Percentiles rank a stretch among this genome's conserved stretches.
These are phyloP conservation scores for Drosophila phalerata DNA, from an alignment of 2,888 invertebrate genomes.

Conservation along the genomic window DNA sequence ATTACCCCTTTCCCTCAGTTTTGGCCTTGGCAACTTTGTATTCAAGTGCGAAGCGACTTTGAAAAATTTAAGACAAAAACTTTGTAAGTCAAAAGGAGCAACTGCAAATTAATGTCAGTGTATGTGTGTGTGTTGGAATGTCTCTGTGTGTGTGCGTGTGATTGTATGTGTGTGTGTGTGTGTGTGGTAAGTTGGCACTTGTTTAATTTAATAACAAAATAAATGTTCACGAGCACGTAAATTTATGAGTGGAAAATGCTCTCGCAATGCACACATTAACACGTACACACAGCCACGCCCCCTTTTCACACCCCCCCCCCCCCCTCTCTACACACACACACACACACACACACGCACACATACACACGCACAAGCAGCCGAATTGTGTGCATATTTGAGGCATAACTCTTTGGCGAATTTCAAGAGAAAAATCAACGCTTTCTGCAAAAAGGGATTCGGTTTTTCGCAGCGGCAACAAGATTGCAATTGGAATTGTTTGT, in stretches of 20 bases:
- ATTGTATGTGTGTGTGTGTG: conserved; percentile 22
- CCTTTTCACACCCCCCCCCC: neutral
- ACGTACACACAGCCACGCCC: conserved; percentile 50
- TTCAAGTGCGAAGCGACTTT: conserved; percentile 72
- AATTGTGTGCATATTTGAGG: conserved; percentile 52
- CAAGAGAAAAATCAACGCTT: conserved; percentile 42
- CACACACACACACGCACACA: conserved; percentile 2
- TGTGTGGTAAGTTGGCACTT: conserved; percentile 64
- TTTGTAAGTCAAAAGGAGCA: conserved; percentile 55
- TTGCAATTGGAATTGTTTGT: conserved; percentile 17
- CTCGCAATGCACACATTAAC: conserved; percentile 71
- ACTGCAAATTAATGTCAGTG: conserved; percentile 69
- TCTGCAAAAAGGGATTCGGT: neutral
- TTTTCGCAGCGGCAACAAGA: neutral
- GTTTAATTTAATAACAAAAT: conserved; percentile 83
- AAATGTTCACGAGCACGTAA: conserved; percentile 83
- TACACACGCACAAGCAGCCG: conserved; percentile 11
- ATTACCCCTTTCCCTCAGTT: conserved; percentile 55
- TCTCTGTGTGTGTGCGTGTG: conserved; percentile 12
- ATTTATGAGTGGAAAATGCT: conserved; percentile 77
- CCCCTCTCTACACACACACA: neutral
- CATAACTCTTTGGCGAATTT: conserved; percentile 38
- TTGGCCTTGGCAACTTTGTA: conserved; percentile 67
- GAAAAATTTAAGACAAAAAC: conserved; percentile 73
- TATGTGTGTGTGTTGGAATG: conserved; percentile 19